phyloP scores from a whole-genome alignment of 2,888 invertebrate species.

The Labia minor region DNA sequence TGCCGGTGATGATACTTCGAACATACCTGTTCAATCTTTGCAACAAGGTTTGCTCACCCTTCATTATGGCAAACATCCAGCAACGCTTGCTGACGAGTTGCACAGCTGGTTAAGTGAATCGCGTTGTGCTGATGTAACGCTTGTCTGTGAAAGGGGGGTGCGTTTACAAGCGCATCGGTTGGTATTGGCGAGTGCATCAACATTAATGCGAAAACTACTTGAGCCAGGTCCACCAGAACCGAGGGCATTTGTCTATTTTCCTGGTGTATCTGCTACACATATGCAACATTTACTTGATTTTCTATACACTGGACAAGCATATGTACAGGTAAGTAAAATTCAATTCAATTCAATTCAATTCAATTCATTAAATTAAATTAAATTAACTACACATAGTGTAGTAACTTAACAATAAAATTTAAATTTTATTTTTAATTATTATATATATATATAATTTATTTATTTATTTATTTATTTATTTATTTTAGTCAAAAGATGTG shows the following conservation, averaged over 20 bases:
- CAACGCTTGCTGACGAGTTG: constrained; percentile 82
- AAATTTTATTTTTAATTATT: constrained; percentile 24
- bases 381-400: no score
- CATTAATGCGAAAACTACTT: constrained; percentile 65
- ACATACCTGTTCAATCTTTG: background rate
- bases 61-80: constrained; percentile 88
- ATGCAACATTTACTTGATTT: constrained; percentile 74
- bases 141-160: constrained; percentile 75
- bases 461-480: no score
- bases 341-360: background rate
- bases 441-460: no score
- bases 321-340: constrained; percentile 56
- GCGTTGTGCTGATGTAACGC: constrained; percentile 58
- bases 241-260: constrained; percentile 66
- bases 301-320: constrained; percentile 75
- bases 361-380: no score
- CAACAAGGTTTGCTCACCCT: constrained; percentile 62
- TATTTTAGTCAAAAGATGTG: constrained; percentile 62
- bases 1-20: constrained; percentile 14
- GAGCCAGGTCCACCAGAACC: constrained; percentile 58
- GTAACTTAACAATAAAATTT: constrained; percentile 25
- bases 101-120: constrained; percentile 74
- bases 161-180: constrained; percentile 72
- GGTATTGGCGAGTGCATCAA: constrained; percentile 78
- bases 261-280: constrained; percentile 68